Base-by-base conservation (phyloP, 2,797 vertebrate species). In the Peromyscus eremicus region DNA sequence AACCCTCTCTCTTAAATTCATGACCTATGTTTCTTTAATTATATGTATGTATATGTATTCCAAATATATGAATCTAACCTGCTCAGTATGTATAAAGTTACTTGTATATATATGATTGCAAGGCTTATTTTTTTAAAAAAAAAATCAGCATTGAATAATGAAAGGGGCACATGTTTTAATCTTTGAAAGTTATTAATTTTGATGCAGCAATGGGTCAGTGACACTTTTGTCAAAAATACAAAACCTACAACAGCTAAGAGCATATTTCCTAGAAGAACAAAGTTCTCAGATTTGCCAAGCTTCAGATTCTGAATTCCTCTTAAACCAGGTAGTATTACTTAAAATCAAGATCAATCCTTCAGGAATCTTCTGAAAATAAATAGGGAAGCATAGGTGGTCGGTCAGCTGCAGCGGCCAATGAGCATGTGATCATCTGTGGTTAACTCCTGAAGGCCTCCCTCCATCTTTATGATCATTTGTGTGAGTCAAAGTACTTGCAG, bases 341-440 rank as follows among this genome's bases (percentile, higher is more conserved):
- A 94, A 93, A 94, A 83, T 55, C 29, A 60, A 94, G 71, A 79
- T 11, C 87, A 92, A 21, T 79, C 13, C 82, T 96, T 97, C 46
- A 40, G 75, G 55, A 76, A 89, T 96, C 90, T 46, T 73, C 11
- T 96, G 96, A 57, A 89, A 94, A 68, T 70, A 0, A 76, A 83
- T 94, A 68, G 52, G 92, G 95, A 86, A 52, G 70, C 46, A 29
- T 68, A 84, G 96, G 0, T 79, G 37, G 76, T 77, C 79, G 52
- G 91, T 85, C 80, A 89, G 73, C 60, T 75, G 49, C 93, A 96
- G 66, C 40, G 90, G 82, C n/a, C 93, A 88, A 5, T 76, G 60
- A 98, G 57, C 88, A 46, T 55, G 32, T 92, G 95, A 96, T 73
- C 43, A 85, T 32, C 19, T 97, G 97, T 71, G 73, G 68, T 97